Evolutionary conservation across 2,797 vertebrate species (phyloP).

Genomic region (Pyrrhura leucotis): DNA sequence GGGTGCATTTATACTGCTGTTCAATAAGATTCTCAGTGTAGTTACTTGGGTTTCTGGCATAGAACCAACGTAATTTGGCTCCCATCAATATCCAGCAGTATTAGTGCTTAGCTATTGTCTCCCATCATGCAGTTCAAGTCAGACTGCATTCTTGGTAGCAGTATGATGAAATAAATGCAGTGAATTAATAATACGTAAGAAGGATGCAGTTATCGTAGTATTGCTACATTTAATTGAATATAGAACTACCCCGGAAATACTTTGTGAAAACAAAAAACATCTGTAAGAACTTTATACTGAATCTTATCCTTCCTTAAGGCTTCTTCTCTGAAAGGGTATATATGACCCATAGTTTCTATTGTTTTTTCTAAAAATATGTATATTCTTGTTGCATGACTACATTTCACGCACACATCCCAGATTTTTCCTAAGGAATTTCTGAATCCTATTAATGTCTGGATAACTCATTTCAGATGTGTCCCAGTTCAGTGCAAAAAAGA

Average conservation of each 20-base stretch:
- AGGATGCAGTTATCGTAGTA: background rate
- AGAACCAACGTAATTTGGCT: background rate
- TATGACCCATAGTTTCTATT: background rate
- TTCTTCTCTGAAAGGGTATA: background rate
- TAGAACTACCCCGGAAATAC: background rate
- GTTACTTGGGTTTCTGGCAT: background rate
- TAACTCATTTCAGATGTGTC: slow-evolving; percentile 27
- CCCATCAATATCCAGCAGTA: background rate
- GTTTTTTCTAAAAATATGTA: background rate
- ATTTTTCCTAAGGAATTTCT: slow-evolving; percentile 36
- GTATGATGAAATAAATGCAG: background rate
- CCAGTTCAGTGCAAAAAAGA: background rate
- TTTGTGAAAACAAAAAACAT: background rate
- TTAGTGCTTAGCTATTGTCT: background rate
- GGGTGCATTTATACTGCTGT: background rate
- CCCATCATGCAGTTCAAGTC: fast-evolving
- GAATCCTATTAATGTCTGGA: slow-evolving; percentile 3
- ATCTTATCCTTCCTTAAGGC: background rate
- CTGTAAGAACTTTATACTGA: background rate
- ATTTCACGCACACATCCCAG: background rate
- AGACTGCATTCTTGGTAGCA: background rate
- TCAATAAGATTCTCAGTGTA: background rate
- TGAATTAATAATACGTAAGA: background rate
- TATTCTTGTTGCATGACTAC: background rate
- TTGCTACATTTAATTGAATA: background rate